Percentiles rank a stretch among this genome's conserved stretches.
Conservation (phyloP, 2,888 invertebrate genomes). For the Eilema griseolum region DNA sequence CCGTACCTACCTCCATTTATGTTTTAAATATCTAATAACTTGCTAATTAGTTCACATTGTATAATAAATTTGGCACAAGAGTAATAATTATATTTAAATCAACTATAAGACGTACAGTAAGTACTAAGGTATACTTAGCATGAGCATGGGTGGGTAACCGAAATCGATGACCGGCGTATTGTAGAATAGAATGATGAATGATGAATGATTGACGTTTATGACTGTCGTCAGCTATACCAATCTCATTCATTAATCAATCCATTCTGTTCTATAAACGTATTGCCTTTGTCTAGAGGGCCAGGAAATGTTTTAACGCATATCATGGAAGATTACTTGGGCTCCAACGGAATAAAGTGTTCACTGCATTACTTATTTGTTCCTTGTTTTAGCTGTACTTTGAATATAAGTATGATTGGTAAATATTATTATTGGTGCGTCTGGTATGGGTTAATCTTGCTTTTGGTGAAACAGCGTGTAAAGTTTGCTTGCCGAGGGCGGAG, state of each 20-base stretch:
- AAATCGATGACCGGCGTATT: background rate
- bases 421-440: constrained; percentile 42
- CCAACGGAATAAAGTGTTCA: constrained; percentile 11
- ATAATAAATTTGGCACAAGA: constrained; percentile 7
- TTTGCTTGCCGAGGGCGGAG: constrained; percentile 66
- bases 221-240: no score
- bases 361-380: constrained; percentile 17
- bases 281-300: no score
- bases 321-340: constrained; percentile 24
- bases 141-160: constrained; percentile 47
- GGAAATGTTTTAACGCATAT: background rate
- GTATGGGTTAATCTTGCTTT: constrained; percentile 58
- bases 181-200: no score
- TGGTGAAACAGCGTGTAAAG: constrained; percentile 61
- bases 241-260: no score
- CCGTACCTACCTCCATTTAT: background rate
- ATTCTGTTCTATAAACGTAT: no score
- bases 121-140: constrained; percentile 31
- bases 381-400: constrained; percentile 26
- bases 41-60: background rate
- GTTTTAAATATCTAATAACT: background rate
- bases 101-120: background rate
- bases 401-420: constrained; percentile 30
- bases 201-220: no score
- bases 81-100: background rate